Conservation (phyloP, 2,113 vertebrate genomes). For the Parus major region DNA sequence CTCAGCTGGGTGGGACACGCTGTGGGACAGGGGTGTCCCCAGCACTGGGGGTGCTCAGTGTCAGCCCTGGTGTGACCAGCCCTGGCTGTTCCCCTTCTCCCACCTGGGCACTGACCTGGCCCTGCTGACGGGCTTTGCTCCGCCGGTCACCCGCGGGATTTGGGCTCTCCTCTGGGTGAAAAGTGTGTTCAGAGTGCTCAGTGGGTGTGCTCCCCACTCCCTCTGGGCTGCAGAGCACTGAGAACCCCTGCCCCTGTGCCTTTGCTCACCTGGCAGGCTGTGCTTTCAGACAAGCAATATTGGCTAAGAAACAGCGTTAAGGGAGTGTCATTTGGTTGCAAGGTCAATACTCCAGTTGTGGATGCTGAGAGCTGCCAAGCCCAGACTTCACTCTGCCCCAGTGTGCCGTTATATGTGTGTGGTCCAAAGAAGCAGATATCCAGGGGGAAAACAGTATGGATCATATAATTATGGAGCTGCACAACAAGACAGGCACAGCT, state of each 20-base stretch:
- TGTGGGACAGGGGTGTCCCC: not conserved
- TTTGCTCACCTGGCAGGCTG: not conserved
- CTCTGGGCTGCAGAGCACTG: not conserved
- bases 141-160: fast-evolving
- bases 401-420: not conserved
- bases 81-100: not conserved
- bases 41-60: not conserved
- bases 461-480: not conserved
- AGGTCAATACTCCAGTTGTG: fast-evolving
- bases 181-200: fast-evolving
- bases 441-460: not conserved
- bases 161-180: not conserved
- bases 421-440: not conserved
- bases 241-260: no score
- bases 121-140: not conserved
- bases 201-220: not conserved
- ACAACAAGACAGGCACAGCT: not conserved
- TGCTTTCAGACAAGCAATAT: not conserved
- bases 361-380: not conserved
- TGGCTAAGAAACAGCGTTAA: not conserved
- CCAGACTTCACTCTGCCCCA: not conserved
- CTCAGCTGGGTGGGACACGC: fast-evolving
- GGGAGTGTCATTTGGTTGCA: no score
- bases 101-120: fast-evolving
- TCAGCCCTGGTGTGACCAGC: not conserved